Percentiles rank a stretch among this genome's conserved stretches.
Evolutionary conservation across 2,113 vertebrate genomes (phyloP).

Genomic region (mouse (Mus musculus)): DNA sequence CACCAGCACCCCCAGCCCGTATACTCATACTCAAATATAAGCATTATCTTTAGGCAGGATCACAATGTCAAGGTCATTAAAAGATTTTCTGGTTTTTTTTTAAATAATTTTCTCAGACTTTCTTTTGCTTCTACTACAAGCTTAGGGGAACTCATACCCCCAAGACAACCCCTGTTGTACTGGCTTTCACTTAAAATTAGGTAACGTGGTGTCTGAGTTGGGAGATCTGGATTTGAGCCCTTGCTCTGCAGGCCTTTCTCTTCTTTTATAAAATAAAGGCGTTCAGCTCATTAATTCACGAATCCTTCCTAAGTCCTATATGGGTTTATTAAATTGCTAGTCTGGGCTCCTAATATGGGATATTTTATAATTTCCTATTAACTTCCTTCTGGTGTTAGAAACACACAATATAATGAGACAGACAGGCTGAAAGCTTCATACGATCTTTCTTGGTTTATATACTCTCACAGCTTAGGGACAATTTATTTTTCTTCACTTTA

Average conservation of each 20-base stretch:
- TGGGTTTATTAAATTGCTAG: conserved; percentile 37
- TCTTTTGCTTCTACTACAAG: not conserved
- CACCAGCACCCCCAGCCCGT: not conserved
- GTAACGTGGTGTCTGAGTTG: not conserved
- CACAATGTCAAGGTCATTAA: not conserved
- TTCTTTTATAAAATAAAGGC: conserved; percentile 29
- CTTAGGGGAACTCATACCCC: not conserved
- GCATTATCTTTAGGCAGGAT: not conserved
- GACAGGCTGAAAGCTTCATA: conserved; percentile 31
- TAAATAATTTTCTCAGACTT: not conserved
- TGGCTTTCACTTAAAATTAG: not conserved
- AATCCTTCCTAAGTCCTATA: not conserved
- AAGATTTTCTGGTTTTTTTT: not conserved
- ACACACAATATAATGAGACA: not conserved
- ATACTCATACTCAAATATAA: not conserved
- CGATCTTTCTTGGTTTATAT: conserved; percentile 51
- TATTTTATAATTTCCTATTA: conserved; percentile 35
- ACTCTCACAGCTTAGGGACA: conserved; percentile 45
- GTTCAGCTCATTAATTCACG: conserved; percentile 25
- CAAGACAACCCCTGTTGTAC: not conserved
- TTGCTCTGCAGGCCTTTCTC: not conserved
- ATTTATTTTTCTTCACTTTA: conserved; percentile 70
- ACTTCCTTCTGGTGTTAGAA: conserved; percentile 36
- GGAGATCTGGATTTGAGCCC: not conserved
- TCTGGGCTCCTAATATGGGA: conserved; percentile 28